Evolutionary conservation across 2,797 vertebrate species (phyloP).

Genomic region (Pipistrellus pipistrellus): DNA sequence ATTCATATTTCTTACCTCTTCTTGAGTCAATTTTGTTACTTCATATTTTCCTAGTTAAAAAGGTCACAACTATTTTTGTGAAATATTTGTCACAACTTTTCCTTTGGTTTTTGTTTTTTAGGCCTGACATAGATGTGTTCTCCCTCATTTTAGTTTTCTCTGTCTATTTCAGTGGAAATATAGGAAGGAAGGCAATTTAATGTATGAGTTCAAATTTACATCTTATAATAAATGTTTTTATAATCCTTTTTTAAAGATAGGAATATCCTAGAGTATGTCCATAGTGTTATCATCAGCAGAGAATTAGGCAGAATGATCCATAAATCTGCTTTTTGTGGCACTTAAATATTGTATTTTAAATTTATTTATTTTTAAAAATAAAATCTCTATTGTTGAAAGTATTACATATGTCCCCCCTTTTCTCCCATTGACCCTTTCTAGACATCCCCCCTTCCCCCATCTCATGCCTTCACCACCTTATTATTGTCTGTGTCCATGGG

Average conservation of each 20-base stretch:
- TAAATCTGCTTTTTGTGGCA: conserved; percentile 3
- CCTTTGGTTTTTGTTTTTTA: not conserved
- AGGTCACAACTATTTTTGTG: not conserved
- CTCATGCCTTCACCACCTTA: too few species aligned
- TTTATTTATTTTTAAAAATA: too few species aligned
- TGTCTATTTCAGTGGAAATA: conserved; percentile 3
- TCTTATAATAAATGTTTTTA: not conserved
- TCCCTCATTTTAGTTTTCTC: conserved; percentile 9
- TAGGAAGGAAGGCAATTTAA: not conserved
- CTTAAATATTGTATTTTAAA: conserved; percentile 52
- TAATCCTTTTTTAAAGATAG: not conserved
- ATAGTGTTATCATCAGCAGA: conserved; percentile 32
- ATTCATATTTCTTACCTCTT: conserved; percentile 25
- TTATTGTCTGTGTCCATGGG: too few species aligned
- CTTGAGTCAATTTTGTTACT: conserved; percentile 2
- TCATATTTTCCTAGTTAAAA: conserved; percentile 43
- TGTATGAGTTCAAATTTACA: not conserved
- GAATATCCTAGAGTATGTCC: not conserved
- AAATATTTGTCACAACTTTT: not conserved
- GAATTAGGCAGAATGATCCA: not conserved
- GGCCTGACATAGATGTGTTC: not conserved
- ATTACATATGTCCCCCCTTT: too few species aligned
- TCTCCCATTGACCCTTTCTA: too few species aligned
- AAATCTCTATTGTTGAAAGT: too few species aligned
- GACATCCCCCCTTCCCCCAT: too few species aligned